Evolutionary conservation across 2,888 invertebrate genomes (phyloP).

Genomic region (Drosophila nigricruria): DNA sequence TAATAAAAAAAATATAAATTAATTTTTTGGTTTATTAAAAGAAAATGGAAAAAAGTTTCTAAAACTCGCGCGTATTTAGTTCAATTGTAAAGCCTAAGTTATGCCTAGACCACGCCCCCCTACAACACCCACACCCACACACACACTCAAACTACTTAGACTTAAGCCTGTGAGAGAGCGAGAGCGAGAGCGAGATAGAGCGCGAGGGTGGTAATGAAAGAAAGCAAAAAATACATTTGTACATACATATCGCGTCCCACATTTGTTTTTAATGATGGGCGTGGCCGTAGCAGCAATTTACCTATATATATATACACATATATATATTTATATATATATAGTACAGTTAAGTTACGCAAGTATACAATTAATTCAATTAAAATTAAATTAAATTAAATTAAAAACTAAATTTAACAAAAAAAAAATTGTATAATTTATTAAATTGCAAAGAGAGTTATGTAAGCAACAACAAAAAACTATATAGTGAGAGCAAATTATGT

Average conservation of each 20-base stretch:
- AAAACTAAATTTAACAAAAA: background rate
- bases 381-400: slow-evolving; percentile 46
- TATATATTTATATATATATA: slow-evolving; percentile 5
- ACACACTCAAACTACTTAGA: slow-evolving; percentile 38
- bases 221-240: slow-evolving; percentile 80
- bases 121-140: slow-evolving; percentile 2
- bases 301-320: slow-evolving; percentile 41
- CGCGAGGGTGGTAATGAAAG: slow-evolving; percentile 57
- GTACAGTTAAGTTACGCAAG: slow-evolving; percentile 70
- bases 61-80: slow-evolving; percentile 75
- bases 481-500: slow-evolving; percentile 56
- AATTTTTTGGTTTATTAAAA: slow-evolving; percentile 40
- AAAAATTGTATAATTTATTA: slow-evolving; percentile 68
- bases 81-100: slow-evolving; percentile 75
- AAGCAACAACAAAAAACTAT: slow-evolving; percentile 43
- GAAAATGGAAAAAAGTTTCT: slow-evolving; percentile 58
- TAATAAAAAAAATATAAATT: slow-evolving; percentile 4
- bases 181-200: background rate
- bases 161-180: slow-evolving; percentile 20
- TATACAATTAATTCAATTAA: slow-evolving; percentile 81
- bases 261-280: slow-evolving; percentile 55
- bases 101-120: slow-evolving; percentile 64
- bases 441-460: slow-evolving; percentile 51
- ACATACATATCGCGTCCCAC: slow-evolving; percentile 77
- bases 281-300: slow-evolving; percentile 73